Percentiles rank a stretch among this genome's conserved stretches.
Evolutionary conservation across 1,140 invertebrate genomes (phyloP).

Genomic region (Polypedilum pembai): DNA sequence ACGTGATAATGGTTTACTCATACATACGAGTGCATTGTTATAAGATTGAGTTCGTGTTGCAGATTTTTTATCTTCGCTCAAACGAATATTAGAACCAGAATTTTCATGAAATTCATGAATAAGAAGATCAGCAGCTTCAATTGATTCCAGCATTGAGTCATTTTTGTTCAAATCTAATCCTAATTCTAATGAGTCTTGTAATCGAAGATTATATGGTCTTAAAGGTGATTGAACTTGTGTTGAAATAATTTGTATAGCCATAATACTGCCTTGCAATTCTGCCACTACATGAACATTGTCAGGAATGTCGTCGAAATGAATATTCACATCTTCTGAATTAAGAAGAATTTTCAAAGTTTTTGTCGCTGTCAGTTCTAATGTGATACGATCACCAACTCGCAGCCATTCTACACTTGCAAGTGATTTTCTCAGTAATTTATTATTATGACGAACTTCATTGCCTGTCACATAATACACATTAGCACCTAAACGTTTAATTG

Average conservation of each 20-base stretch:
- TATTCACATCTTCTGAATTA: slow-evolving; percentile 78
- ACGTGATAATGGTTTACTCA: slow-evolving; percentile 40
- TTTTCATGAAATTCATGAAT: slow-evolving; percentile 54
- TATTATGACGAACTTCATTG: slow-evolving; percentile 56
- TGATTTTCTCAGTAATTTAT: slow-evolving; percentile 53
- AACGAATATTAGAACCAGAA: slow-evolving; percentile 66
- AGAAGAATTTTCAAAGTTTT: slow-evolving; percentile 56
- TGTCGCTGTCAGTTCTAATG: slow-evolving; percentile 55
- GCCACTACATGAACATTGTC: slow-evolving; percentile 69
- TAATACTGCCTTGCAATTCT: slow-evolving; percentile 63
- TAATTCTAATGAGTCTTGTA: slow-evolving; percentile 57
- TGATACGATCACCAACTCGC: slow-evolving; percentile 62
- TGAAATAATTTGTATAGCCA: slow-evolving; percentile 54
- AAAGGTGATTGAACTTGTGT: slow-evolving; percentile 48
- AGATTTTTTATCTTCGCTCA: slow-evolving; percentile 43
- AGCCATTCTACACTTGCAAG: slow-evolving; percentile 73
- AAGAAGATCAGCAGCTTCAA: slow-evolving; percentile 39
- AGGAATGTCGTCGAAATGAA: slow-evolving; percentile 67
- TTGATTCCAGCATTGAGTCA: slow-evolving; percentile 43
- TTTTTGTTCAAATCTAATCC: slow-evolving; percentile 51
- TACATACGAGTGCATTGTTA: slow-evolving; percentile 40
- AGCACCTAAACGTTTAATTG: slow-evolving; percentile 39
- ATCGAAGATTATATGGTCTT: slow-evolving; percentile 47
- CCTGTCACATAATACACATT: slow-evolving; percentile 47
- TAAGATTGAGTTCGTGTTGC: slow-evolving; percentile 38